Conservation (phyloP, 2,113 vertebrate genomes). For the Sander lucioperca region DNA sequence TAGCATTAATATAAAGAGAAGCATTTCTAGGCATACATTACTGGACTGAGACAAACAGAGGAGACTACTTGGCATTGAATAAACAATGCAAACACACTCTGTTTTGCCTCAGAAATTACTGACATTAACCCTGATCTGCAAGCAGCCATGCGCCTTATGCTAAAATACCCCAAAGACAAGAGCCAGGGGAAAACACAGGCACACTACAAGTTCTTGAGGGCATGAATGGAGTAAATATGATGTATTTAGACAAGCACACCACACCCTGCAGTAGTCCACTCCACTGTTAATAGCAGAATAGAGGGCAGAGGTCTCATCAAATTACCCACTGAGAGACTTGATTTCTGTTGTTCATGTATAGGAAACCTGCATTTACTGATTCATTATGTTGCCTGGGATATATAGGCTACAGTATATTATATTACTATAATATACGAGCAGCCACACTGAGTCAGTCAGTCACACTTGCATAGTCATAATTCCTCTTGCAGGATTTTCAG, state of each 20-base stretch:
- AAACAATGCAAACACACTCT: slow-evolving; percentile 29
- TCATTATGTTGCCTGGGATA: slow-evolving; percentile 24
- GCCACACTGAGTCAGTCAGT: slow-evolving; percentile 44
- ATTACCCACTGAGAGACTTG: slow-evolving; percentile 39
- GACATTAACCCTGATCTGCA: slow-evolving; percentile 54
- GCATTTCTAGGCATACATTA: neutral
- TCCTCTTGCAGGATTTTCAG: slow-evolving; percentile 52
- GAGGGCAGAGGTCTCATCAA: slow-evolving; percentile 49
- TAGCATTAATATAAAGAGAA: slow-evolving; percentile 8
- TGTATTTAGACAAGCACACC: slow-evolving; percentile 67
- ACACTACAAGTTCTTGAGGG: slow-evolving; percentile 45
- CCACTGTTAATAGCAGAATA: slow-evolving; percentile 37
- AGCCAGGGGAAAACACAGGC: slow-evolving; percentile 27
- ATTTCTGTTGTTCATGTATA: slow-evolving; percentile 23
- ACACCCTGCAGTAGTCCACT: slow-evolving; percentile 27
- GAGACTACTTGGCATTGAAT: slow-evolving; percentile 16
- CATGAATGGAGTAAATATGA: slow-evolving; percentile 66
- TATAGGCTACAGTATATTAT: slow-evolving; percentile 15
- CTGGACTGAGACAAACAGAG: neutral
- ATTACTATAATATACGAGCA: slow-evolving; percentile 27
- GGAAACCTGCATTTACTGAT: slow-evolving; percentile 14
- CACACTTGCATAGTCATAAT: slow-evolving; percentile 64
- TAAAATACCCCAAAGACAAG: slow-evolving; percentile 50
- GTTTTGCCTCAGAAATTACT: slow-evolving; percentile 39
- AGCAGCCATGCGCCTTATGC: slow-evolving; percentile 29